Percentiles rank a stretch among this genome's conserved stretches.
phyloP scores from a whole-genome alignment of 2,797 vertebrate species.

The Dipus sagitta region DNA sequence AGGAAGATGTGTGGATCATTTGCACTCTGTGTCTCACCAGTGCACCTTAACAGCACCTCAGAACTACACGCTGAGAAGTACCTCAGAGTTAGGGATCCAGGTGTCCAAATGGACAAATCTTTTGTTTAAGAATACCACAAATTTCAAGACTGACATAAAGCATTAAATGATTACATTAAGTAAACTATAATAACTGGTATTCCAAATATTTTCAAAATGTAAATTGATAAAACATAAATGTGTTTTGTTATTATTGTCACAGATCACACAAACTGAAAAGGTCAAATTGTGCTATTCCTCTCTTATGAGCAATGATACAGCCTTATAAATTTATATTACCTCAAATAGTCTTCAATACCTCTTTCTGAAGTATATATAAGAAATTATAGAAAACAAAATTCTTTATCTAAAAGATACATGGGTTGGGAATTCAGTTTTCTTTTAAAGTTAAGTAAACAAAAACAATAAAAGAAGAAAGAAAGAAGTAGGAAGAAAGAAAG shows the following conservation, averaged over 20 bases:
- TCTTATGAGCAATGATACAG: not conserved
- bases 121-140: not conserved
- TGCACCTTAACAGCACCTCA: not conserved
- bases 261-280: conserved; percentile 31
- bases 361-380: conserved; percentile 45
- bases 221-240: conserved; percentile 7
- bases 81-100: not conserved
- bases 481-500: not conserved
- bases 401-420: not conserved
- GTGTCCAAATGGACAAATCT: not conserved
- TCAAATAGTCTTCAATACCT: not conserved
- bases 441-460: not conserved
- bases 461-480: not conserved
- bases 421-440: not conserved
- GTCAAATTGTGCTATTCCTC: not conserved
- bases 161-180: conserved; percentile 16
- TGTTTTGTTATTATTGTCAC: not conserved
- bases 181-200: not conserved
- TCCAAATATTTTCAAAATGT: not conserved
- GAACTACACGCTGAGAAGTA: not conserved
- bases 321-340: not conserved
- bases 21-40: not conserved
- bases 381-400: not conserved
- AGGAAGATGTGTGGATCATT: not conserved
- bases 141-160: conserved; percentile 24